Percentiles rank a stretch among this genome's conserved stretches.
Conservation (phyloP, 2,797 vertebrate genomes). For the Gymnocypris eckloni region DNA sequence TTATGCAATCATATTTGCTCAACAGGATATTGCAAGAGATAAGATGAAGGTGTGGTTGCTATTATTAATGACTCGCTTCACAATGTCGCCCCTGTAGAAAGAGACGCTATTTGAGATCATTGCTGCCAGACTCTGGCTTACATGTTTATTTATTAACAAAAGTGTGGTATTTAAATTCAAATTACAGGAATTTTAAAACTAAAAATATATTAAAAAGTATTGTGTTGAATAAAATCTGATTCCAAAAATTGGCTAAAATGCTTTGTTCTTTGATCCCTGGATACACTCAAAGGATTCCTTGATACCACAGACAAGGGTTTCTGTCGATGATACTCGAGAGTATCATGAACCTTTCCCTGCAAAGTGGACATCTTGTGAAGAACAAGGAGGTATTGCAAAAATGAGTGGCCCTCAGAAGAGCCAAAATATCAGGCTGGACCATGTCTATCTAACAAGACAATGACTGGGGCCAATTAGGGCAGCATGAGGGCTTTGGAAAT, state of each 20-base stretch:
- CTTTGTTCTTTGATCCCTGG: slow-evolving; percentile 70
- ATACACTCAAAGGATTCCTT: slow-evolving; percentile 68
- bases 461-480: slow-evolving; percentile 84
- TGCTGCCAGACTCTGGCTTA: too few relatives aligned
- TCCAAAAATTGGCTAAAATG: slow-evolving; percentile 53
- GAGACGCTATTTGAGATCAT: background rate
- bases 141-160: background rate
- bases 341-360: slow-evolving; percentile 68
- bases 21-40: slow-evolving; percentile 75
- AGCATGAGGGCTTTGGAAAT: slow-evolving; percentile 73
- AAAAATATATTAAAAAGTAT: background rate
- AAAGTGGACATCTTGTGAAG: slow-evolving; percentile 76
- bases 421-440: slow-evolving; percentile 74
- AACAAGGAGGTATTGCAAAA: slow-evolving; percentile 72
- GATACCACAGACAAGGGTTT: slow-evolving; percentile 69
- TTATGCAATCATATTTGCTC: slow-evolving; percentile 71
- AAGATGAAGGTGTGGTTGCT: slow-evolving; percentile 66
- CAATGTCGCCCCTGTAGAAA: slow-evolving; percentile 26
- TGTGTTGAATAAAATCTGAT: background rate
- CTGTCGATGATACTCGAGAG: slow-evolving; percentile 77
- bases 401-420: slow-evolving; percentile 74
- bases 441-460: slow-evolving; percentile 79
- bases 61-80: slow-evolving; percentile 64
- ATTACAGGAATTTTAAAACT: background rate
- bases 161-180: background rate